Evolutionary conservation across 2,113 vertebrate genomes (phyloP), one percentile per base, ranked within the genome.

Genomic region (Pelvicachromis taeniatus): DNA sequence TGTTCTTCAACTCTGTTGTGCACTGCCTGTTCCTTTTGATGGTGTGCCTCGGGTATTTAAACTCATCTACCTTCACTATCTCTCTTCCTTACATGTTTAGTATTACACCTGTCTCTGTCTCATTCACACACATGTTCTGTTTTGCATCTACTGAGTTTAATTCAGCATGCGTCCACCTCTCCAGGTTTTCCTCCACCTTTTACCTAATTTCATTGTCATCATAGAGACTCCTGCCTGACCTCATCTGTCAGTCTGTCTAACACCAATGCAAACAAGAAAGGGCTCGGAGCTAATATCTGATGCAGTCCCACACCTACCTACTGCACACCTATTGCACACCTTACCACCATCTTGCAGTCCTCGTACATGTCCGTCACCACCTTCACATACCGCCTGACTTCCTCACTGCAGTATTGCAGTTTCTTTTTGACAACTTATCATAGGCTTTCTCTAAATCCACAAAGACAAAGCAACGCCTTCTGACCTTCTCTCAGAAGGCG

Each of bases 221-320:
- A 65, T 21, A 65, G 33, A 65, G 61, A 65, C 61, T 35, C 58
- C 58, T 35, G 31, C 59, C 17, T 63, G 59, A 63, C 59, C 61
- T 40, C 61, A 40, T 40, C n/a, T 14, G 19, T 40, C n/a, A 65
- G 2, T 40, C n/a, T 65, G n/a, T 40, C 2, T 35, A 40, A 21
- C 19, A 14, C 61, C 33, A 65, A 21, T 65, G 61, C 11, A 65
- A 65, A 65, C 35, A 65, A 40, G 6, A 65, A 65, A 38, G 35
- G 35, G 19, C 61, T 9, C 35, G 14, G 61, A 65, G 33, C 0
- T 38, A 9, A 65, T 63, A 35, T 38, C 35, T 0, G 7, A 65
- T 9, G 35, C 40, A 40, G 11, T 65, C 35, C 35, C 61, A 40
- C 12, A 35, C 61, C 2, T 33, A 59, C 8, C 26, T 33, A 19